phyloP scores from a whole-genome alignment of 2,888 invertebrate species.

The Taenaris catops region DNA sequence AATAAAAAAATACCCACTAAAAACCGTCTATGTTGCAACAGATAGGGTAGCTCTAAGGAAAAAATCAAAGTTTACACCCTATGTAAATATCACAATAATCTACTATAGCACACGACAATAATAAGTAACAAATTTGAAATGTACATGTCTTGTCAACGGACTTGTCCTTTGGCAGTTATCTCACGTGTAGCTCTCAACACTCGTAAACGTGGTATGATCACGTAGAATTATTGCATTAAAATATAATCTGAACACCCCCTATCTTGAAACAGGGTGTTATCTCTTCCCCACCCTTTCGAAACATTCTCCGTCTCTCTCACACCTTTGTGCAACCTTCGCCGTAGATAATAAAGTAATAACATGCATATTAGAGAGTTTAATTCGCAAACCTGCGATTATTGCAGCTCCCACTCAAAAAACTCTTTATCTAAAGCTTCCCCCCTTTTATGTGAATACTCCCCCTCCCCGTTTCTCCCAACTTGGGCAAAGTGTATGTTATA shows the following conservation, averaged over 20 bases:
- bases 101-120: too few species aligned
- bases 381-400: conserved; percentile 10
- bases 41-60: too few species aligned
- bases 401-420: conserved; percentile 4
- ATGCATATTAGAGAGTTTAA: conserved; percentile 11
- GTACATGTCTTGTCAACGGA: too few species aligned
- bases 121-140: too few species aligned
- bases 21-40: too few species aligned
- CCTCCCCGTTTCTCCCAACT: too few species aligned
- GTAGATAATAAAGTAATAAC: conserved; percentile 10
- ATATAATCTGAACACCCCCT: conserved; percentile 52
- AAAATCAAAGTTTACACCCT: too few species aligned
- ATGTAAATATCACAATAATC: too few species aligned
- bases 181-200: conserved; percentile 24
- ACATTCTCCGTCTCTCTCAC: conserved; percentile 10
- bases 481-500: too few species aligned
- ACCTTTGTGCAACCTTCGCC: neutral
- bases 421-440: neutral
- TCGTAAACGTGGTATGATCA: conserved; percentile 75
- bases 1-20: too few species aligned
- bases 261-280: conserved; percentile 13
- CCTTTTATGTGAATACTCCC: conserved; percentile 5
- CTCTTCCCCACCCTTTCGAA: conserved; percentile 10
- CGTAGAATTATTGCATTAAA: conserved; percentile 75
- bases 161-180: conserved; percentile 3